These are phyloP conservation scores for Hippocampus kuda DNA, from an alignment of 2,797 vertebrate genomes.

Conservation along the genomic window DNA sequence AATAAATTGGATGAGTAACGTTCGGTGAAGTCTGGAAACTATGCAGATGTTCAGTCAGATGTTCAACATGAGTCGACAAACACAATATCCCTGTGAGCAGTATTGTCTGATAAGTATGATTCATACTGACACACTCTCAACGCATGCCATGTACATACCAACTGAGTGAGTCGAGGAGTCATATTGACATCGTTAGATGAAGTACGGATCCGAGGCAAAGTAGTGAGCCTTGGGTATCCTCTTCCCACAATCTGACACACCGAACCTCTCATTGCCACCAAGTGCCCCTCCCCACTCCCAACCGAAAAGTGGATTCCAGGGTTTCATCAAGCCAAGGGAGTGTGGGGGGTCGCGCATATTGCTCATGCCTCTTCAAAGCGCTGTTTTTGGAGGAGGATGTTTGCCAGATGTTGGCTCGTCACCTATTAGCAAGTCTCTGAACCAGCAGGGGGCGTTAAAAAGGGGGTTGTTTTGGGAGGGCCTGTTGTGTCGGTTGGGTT, in stretches of 20 bases:
- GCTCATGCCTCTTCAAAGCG: slow-evolving; percentile 22
- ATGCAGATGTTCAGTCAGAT: background rate
- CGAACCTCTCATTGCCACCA: slow-evolving; percentile 26
- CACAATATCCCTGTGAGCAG: background rate
- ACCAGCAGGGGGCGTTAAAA: slow-evolving; percentile 22
- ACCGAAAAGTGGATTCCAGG: slow-evolving; percentile 17
- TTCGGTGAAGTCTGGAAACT: background rate
- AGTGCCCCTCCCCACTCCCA: background rate
- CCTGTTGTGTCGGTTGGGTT: slow-evolving; percentile 37
- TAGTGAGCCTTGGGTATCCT: slow-evolving; percentile 45
- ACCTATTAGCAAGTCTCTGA: slow-evolving; percentile 8
- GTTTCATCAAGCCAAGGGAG: slow-evolving; percentile 11
- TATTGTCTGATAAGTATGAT: background rate
- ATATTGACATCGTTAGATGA: slow-evolving; percentile 46
- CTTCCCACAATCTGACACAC: slow-evolving; percentile 46
- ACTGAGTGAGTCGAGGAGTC: slow-evolving; percentile 16
- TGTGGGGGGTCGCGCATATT: background rate
- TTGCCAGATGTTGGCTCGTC: slow-evolving; percentile 12
- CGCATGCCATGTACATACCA: slow-evolving; percentile 8
- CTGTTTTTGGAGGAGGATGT: slow-evolving; percentile 16
- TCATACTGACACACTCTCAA: background rate
- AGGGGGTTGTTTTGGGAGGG: slow-evolving; percentile 24
- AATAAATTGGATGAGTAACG: background rate
- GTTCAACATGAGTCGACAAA: background rate
- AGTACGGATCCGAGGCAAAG: slow-evolving; percentile 23